Evolutionary conservation across 2,113 vertebrate genomes (phyloP).

Genomic region (Cyanistes caeruleus): DNA sequence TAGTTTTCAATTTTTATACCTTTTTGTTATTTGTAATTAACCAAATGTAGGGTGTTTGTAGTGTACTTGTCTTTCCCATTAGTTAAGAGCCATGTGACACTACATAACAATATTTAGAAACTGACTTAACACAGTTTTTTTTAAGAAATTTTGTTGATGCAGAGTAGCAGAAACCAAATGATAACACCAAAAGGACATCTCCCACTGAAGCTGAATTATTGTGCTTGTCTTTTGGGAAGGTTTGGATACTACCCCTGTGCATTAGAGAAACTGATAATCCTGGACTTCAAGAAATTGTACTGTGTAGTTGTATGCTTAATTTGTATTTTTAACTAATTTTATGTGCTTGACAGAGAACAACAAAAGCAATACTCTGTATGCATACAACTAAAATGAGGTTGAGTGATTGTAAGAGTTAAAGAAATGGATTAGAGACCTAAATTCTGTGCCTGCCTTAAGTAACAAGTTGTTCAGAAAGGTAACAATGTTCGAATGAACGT

Average conservation of each 20-base stretch:
- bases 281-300: background rate
- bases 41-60: background rate
- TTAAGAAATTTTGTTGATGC: background rate
- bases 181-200: background rate
- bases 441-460: background rate
- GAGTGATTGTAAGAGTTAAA: background rate
- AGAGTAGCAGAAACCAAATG: slow-evolving; percentile 31
- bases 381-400: background rate
- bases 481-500: no score
- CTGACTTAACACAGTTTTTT: background rate
- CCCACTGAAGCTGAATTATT: background rate
- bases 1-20: background rate
- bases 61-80: slow-evolving; percentile 20
- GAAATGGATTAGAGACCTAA: background rate
- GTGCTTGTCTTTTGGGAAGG: background rate
- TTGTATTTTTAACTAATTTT: background rate
- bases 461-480: background rate
- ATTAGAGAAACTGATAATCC: background rate
- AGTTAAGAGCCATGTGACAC: background rate
- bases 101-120: slow-evolving; percentile 41
- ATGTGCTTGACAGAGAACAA: background rate
- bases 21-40: background rate
- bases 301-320: background rate
- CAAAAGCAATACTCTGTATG: background rate
- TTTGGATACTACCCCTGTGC: background rate